Evolutionary conservation across 2,797 vertebrate species (phyloP), one percentile per base, ranked within the genome.

Genomic region (Allobates femoralis): DNA sequence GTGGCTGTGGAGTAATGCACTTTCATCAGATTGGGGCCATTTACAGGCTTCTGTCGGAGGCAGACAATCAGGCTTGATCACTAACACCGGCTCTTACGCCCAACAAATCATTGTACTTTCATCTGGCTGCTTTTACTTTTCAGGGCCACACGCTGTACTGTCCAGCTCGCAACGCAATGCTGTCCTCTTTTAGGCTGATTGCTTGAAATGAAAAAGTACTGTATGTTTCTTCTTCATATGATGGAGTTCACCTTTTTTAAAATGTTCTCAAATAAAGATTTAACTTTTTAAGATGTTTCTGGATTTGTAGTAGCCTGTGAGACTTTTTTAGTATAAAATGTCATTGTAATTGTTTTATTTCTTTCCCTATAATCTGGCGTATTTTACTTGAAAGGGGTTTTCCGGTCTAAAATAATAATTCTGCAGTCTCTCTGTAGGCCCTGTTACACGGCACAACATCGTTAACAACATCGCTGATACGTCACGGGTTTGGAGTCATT

Each of bases 91-190:
- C 64, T 66, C 30, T 32, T 73, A 50, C 74, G 53, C 50, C 74
- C 74, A 76, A 76, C 50, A 55, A 53, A 50, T 75, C 41, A 50
- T 51, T 75, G 73, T 28, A 76, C 50, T 53, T 76, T 18, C 53
- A 30, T 76, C 26, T 55, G 26, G n/a, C 50, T 19, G 74, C 74
- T 76, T 53, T 53, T 71, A 46, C 67, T 41, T 71, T 46, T 46
- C 23, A 71, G 67, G 34, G 3, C 67, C 67, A 14, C 67, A 41
- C 46, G 67, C 67, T n/a, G 67, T 46, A 11, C 34, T n/a, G 19
- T 71, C 19, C 67, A 5, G 11, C 67, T 34, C 67, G 1, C 21
- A 46, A 8, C 16, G n/a, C 71, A 26, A 46, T 50, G n/a, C 71
- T 46, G 37, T 74, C 37, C 71, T 74, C 37, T 46, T n/a, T 74